Evolutionary conservation across 2,113 vertebrate species (phyloP).

Genomic region (Delphinapterus leucas): DNA sequence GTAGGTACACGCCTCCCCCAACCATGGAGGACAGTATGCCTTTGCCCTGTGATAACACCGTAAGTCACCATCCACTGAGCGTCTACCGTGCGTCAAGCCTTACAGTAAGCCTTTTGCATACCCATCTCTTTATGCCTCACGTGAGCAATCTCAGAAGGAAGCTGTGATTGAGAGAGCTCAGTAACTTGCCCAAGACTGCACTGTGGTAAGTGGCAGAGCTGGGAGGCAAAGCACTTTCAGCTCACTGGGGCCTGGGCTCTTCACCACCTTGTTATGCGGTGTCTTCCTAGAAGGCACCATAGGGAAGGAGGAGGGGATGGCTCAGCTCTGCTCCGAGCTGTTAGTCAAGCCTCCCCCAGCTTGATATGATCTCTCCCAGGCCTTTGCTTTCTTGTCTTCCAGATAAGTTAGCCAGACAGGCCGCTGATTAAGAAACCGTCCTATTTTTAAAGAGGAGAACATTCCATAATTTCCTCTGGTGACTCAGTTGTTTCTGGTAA

Average conservation of each 20-base stretch:
- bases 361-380: neutral
- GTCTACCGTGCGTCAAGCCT: neutral
- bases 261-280: accelerated
- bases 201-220: neutral
- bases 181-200: too few relatives aligned
- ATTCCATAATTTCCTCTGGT: neutral
- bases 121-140: neutral
- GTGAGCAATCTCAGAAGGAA: neutral
- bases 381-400: neutral
- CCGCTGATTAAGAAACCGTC: neutral
- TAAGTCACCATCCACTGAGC: neutral
- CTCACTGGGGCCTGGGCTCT: neutral
- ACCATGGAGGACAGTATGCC: neutral
- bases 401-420: neutral
- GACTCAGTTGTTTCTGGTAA: neutral
- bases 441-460: conserved; percentile 3
- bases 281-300: neutral
- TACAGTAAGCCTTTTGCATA: accelerated
- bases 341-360: neutral
- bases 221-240: too few relatives aligned
- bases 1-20: accelerated
- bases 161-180: neutral
- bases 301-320: neutral
- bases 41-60: neutral
- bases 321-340: neutral